Evolutionary conservation across 2,888 invertebrate species (phyloP).

Genomic region (Microplitis manilae): DNA sequence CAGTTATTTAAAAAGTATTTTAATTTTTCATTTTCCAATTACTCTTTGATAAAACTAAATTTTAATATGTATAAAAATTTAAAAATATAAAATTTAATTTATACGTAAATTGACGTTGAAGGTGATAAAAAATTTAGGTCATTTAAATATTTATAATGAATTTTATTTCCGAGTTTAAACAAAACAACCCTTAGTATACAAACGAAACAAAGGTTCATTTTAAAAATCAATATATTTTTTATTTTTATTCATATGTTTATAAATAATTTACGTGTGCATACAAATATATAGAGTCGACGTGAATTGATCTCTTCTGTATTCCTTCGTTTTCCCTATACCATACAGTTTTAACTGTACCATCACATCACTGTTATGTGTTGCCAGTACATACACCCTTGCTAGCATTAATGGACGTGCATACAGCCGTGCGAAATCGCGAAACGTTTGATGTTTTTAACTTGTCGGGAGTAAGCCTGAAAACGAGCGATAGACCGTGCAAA

Average conservation of each 20-base stretch:
- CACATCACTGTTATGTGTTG: background rate
- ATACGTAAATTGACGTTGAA: background rate
- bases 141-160: background rate
- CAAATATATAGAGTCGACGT: background rate
- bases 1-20: background rate
- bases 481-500: slow-evolving; percentile 48
- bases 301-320: background rate
- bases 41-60: background rate
- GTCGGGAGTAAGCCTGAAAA: slow-evolving; percentile 43
- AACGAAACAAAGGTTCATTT: background rate
- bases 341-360: background rate
- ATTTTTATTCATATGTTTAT: slow-evolving; percentile 1
- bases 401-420: background rate
- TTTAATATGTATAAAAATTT: background rate
- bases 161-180: background rate
- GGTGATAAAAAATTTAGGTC: background rate
- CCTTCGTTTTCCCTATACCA: background rate
- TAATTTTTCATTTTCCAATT: background rate
- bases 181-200: background rate
- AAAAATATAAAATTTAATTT: background rate
- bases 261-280: background rate
- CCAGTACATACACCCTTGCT: background rate
- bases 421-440: slow-evolving; percentile 15
- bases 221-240: background rate
- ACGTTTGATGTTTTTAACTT: slow-evolving; percentile 55